phyloP scores from a whole-genome alignment of 2,113 vertebrate genomes.

The Cisticola juncidis region DNA sequence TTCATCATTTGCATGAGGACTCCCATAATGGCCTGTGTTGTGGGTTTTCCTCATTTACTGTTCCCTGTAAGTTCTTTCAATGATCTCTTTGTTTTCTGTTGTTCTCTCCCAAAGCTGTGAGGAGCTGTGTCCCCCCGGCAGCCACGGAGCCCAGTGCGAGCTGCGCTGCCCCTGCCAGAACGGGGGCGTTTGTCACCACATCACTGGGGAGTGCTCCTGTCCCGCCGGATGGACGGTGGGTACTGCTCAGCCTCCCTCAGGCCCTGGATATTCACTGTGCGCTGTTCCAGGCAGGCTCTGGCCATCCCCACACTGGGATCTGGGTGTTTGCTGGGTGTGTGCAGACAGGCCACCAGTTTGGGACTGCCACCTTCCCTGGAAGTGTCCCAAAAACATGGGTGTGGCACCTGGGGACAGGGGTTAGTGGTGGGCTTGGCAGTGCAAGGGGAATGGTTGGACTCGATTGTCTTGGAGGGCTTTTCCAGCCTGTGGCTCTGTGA shows the following conservation, averaged over 20 bases:
- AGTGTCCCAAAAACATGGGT: background rate
- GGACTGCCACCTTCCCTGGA: background rate
- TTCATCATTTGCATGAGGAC: background rate
- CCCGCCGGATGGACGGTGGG: conserved; percentile 93
- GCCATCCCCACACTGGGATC: background rate
- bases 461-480: background rate
- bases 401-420: background rate
- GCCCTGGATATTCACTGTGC: background rate
- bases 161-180: conserved; percentile 97
- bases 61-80: background rate
- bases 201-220: conserved; percentile 95
- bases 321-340: background rate
- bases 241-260: background rate
- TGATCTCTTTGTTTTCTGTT: background rate
- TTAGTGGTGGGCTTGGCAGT: background rate
- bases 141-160: conserved; percentile 94
- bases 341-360: background rate
- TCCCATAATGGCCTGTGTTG: background rate
- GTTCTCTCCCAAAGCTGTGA: conserved; percentile 82
- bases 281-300: background rate
- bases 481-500: background rate
- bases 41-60: background rate
- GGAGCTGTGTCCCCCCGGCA: conserved; percentile 91
- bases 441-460: background rate
- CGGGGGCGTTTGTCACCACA: conserved; percentile 92